phyloP scores from a whole-genome alignment of 2,797 vertebrate species.

The Jordanella pulchra region DNA sequence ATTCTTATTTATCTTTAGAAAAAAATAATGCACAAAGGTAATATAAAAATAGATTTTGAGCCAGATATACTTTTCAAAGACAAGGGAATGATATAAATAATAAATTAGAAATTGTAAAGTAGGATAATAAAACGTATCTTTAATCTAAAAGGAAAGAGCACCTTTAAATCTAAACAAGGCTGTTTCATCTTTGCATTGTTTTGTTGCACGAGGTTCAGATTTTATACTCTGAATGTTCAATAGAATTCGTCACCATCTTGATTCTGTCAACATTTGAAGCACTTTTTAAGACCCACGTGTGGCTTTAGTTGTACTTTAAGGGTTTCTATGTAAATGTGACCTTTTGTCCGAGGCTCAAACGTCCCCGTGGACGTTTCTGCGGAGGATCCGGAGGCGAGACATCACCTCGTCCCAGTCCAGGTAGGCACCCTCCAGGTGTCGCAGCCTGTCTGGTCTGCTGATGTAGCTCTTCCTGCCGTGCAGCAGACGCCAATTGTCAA shows the following conservation, averaged over 20 bases:
- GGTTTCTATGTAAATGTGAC: neutral
- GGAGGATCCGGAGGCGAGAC: slow-evolving; percentile 88
- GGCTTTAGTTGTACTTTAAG: neutral
- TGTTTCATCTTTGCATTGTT: slow-evolving; percentile 36
- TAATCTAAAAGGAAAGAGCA: neutral
- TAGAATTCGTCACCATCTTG: neutral
- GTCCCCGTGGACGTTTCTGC: slow-evolving; percentile 58
- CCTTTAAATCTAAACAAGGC: neutral
- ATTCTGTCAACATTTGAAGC: slow-evolving; percentile 23
- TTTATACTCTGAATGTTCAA: neutral
- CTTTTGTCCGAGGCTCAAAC: slow-evolving; percentile 38
- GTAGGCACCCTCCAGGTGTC: slow-evolving; percentile 92
- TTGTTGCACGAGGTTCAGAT: slow-evolving; percentile 28
- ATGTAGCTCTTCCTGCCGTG: slow-evolving; percentile 84
- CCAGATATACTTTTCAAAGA: slow-evolving; percentile 1
- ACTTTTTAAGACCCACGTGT: slow-evolving; percentile 11
- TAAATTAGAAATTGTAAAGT: neutral
- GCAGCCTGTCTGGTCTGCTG: slow-evolving; percentile 51
- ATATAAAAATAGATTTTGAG: neutral
- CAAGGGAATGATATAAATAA: neutral
- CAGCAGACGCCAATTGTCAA: slow-evolving; percentile 94
- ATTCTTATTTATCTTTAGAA: neutral
- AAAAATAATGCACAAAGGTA: neutral
- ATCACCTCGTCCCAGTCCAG: slow-evolving; percentile 95
- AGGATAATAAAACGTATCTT: neutral